phyloP scores from a whole-genome alignment of 2,797 vertebrate genomes.

The Squalus acanthias region DNA sequence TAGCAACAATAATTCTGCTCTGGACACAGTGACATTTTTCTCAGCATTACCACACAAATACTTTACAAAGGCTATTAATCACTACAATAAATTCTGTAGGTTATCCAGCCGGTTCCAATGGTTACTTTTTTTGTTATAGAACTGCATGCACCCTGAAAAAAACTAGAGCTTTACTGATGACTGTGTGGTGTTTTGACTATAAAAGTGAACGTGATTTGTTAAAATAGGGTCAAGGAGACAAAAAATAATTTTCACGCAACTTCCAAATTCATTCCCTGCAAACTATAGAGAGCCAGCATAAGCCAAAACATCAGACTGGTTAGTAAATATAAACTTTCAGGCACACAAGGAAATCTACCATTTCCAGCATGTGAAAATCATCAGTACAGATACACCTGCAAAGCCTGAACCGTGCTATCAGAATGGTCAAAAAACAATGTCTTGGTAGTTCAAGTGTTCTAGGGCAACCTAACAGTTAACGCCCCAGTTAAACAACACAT shows the following conservation, averaged over 20 bases:
- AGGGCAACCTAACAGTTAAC: not conserved
- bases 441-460: not conserved
- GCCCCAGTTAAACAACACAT: not conserved
- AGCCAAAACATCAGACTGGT: not conserved
- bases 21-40: not conserved
- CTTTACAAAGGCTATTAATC: not conserved
- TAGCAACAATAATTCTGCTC: not conserved
- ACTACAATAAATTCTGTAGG: not conserved
- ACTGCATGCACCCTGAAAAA: not conserved
- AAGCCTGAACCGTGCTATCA: not conserved
- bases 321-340: not conserved
- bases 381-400: not conserved
- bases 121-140: not conserved
- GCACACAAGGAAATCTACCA: not conserved
- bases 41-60: not conserved
- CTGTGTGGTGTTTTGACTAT: not conserved
- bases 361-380: not conserved
- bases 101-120: not conserved
- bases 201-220: not conserved
- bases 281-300: not conserved
- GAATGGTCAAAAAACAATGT: not conserved
- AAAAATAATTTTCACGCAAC: not conserved
- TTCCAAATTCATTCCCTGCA: not conserved
- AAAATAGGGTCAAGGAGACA: not conserved
- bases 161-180: not conserved